A percentile compares a stretch with the other conserved stretches of the same genome.
Evolutionary conservation across 2,797 vertebrate species (phyloP).

Genomic region (Poecile montanus): DNA sequence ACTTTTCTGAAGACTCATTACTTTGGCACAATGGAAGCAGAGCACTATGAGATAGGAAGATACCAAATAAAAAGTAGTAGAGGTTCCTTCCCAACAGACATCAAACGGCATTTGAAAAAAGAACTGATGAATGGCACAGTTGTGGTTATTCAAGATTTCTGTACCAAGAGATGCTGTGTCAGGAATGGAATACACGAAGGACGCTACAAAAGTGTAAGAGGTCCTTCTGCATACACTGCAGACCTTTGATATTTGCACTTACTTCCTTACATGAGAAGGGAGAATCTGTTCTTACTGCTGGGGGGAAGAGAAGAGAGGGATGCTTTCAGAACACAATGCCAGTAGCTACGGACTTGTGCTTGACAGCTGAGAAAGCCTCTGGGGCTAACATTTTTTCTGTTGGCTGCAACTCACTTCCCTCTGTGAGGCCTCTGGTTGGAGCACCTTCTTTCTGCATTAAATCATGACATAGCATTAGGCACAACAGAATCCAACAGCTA

Average conservation of each 20-base stretch:
- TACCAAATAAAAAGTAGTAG: neutral
- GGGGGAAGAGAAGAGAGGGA: neutral
- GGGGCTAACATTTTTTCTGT: neutral
- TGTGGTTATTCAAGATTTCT: neutral
- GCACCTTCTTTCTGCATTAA: neutral
- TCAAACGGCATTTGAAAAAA: neutral
- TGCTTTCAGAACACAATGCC: neutral
- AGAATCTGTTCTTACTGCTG: neutral
- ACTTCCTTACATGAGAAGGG: neutral
- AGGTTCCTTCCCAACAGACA: neutral
- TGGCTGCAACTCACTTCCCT: neutral
- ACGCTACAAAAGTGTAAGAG: neutral
- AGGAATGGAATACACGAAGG: neutral
- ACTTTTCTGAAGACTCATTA: constrained; percentile 1
- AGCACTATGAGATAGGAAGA: neutral
- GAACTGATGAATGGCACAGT: neutral
- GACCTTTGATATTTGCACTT: neutral
- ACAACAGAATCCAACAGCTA: neutral
- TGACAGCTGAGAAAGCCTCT: neutral
- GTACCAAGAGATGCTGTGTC: neutral
- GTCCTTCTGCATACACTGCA: neutral
- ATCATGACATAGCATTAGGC: neutral
- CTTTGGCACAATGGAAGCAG: neutral
- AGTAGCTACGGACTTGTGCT: neutral
- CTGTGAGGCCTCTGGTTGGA: neutral